Conservation (phyloP, 2,797 vertebrate genomes). For the Erpetoichthys calabaricus region DNA sequence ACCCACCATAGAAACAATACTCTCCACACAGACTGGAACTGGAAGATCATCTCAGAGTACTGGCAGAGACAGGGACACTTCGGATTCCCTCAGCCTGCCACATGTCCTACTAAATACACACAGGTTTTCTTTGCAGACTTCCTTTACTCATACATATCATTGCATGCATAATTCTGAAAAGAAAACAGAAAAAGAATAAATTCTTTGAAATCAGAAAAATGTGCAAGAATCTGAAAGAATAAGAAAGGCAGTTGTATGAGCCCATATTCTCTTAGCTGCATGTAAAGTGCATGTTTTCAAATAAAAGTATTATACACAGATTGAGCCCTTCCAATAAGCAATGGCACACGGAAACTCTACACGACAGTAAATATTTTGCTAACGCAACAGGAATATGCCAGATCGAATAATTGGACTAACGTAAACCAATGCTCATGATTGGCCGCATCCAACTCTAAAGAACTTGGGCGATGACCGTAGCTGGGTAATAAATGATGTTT, state of each 20-base stretch:
- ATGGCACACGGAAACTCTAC: slow-evolving; percentile 37
- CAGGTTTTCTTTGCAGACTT: slow-evolving; percentile 45
- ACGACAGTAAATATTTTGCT: slow-evolving; percentile 30
- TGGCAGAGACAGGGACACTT: slow-evolving; percentile 51
- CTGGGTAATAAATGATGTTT: slow-evolving; percentile 39
- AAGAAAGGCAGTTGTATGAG: slow-evolving; percentile 37
- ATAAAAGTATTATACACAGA: slow-evolving; percentile 40
- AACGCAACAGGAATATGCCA: slow-evolving; percentile 28
- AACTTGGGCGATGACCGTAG: slow-evolving; percentile 26
- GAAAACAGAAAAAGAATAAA: slow-evolving; percentile 25
- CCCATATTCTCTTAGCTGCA: slow-evolving; percentile 55
- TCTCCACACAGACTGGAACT: slow-evolving; percentile 68
- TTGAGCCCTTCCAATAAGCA: slow-evolving; percentile 31
- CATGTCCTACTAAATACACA: slow-evolving; percentile 76
- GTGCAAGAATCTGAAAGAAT: slow-evolving; percentile 40
- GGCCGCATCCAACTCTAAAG: neutral
- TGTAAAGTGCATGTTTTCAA: slow-evolving; percentile 70
- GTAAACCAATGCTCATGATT: neutral
- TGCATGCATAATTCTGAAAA: slow-evolving; percentile 65
- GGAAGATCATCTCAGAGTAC: slow-evolving; percentile 62
- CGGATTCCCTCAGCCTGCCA: slow-evolving; percentile 69
- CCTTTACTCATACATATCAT: slow-evolving; percentile 62
- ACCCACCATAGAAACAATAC: slow-evolving; percentile 47
- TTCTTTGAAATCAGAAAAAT: slow-evolving; percentile 10
- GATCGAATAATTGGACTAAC: slow-evolving; percentile 24